Evolutionary conservation across 1,140 invertebrate species (phyloP), one percentile per base, ranked within the genome.

Genomic region (Drosophila auraria): DNA sequence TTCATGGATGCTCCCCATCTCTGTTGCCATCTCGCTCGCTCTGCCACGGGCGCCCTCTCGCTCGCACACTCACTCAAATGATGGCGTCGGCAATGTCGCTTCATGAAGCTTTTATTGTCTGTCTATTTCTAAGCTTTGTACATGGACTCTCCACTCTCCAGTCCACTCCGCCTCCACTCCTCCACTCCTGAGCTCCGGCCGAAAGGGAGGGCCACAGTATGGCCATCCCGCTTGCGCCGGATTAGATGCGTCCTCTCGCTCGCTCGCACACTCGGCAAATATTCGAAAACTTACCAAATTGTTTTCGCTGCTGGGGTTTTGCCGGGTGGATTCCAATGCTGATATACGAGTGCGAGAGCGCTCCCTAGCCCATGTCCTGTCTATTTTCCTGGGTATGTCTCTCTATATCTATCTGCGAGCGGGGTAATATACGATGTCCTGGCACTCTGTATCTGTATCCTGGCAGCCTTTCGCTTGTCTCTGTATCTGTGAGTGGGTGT

Each of bases 41-140:
- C 51, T 36, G 33, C 33, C 33, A 3, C 50, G 45, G 27, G 8
- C 25, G 50, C 44, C 53, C 76, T 73, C 84, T 59, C 65, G 44
- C 61, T 68, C 30, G 59, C 61, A 47, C 58, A 68, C 70, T 60
- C 68, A 53, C 70, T 50, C 51, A 74, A 83, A 86, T 84, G 83
- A 79, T 72, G 80, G 83, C 80, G 66, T 79, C 78, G 66, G 87
- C 66, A 61, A 77, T 79, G 82, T 58, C 87, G 86, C 86, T 90
- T 90, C 82, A 90, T 90, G 86, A 90, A 90, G 86, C 86, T 90
- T 90, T 90, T 86, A 90, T 90, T 91, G 86, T 90, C 86, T 90
- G 86, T 90, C 86, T 90, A 90, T 90, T 90, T 90, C 86, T 90
- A 90, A 90, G 86, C 87, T 90, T 90, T 90, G 86, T 90, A 90